Base-by-base conservation (phyloP, 2,113 vertebrate species). In the Ovibos moschatus region DNA sequence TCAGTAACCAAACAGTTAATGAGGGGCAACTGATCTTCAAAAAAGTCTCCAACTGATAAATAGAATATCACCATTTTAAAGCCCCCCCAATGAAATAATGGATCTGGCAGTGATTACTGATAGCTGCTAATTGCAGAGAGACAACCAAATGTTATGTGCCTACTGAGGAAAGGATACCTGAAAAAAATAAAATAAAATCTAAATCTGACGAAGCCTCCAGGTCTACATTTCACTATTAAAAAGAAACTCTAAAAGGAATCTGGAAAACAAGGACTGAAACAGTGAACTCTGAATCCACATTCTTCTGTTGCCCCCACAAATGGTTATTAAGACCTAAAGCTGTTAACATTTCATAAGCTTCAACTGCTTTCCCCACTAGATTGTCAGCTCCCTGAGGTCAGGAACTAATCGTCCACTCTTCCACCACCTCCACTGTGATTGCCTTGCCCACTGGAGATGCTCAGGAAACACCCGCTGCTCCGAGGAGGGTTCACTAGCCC, bases 11-110 rank as follows among this genome's bases (percentile, higher is more conserved):
- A 67, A 82, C 50, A 67, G 60, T 58, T 82, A 47, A 50, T 3
- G 7, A 57, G 30, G 86, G 15, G 17, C 87, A 58, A 17, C 51
- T 21, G 91, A 64, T 76, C 74, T 94, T 92, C 62, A 83, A 1
- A 81, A 30, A 87, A 83, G 30, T 87, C 53, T 94, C 94, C 30
- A 76, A 57, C 64, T 89, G 86, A 90, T 90, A 93, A 89, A 94
- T 0, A 94, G 82, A 94, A 33, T 64, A 25, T 78, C 83, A 87
- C 28, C 55, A 40, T 47, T 87, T 91, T 71, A 95, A 1, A 86
- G 62, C 40, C n/a, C 28, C 58, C 33, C 25, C 81, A 90, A 71
- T 88, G 81, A 97, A 97, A 93, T 71, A 25, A 79, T 47, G 81
- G 51, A 53, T 87, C 76, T 84, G 27, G 71, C 86, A 89, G 57